Evolutionary conservation across 30 jellyfish, hydroid and myxozoan genomes (phyloP).

Genomic region (Euphysa ruthae): DNA sequence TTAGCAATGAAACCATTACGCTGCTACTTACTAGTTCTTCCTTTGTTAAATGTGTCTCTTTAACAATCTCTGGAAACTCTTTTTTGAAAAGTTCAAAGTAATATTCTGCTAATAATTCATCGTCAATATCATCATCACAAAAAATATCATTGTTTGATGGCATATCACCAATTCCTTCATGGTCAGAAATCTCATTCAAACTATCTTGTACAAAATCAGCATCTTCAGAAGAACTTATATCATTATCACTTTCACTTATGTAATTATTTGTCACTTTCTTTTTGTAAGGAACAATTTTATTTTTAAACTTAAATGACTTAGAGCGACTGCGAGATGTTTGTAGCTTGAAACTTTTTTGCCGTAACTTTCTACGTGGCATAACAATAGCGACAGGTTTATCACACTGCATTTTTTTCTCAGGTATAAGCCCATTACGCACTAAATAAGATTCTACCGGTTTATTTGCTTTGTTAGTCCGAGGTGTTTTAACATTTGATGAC

Average conservation of each 20-base stretch:
- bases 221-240: background rate
- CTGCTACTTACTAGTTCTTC: constrained; percentile 39
- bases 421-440: constrained; percentile 66
- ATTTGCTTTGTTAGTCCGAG: background rate
- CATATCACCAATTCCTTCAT: background rate
- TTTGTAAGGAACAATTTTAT: background rate
- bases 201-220: constrained; percentile 14
- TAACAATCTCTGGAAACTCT: constrained; percentile 37
- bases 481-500: too few relatives aligned
- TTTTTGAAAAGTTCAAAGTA: constrained; percentile 20
- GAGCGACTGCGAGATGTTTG: constrained; percentile 14
- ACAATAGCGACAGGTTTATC: constrained; percentile 18
- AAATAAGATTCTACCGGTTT: constrained; percentile 59
- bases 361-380: background rate
- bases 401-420: constrained; percentile 11
- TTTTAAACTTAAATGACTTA: constrained; percentile 5
- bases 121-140: background rate
- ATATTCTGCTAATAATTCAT: constrained; percentile 23
- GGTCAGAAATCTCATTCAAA: background rate
- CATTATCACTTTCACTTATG: background rate
- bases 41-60: constrained; percentile 17
- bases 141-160: background rate
- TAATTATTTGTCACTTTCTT: background rate
- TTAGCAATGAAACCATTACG: too few relatives aligned
- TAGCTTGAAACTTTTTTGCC: constrained; percentile 64